Percentiles rank a stretch among this genome's conserved stretches.
phyloP scores from a whole-genome alignment of 2,888 invertebrate genomes.

The Myathropa florea region DNA sequence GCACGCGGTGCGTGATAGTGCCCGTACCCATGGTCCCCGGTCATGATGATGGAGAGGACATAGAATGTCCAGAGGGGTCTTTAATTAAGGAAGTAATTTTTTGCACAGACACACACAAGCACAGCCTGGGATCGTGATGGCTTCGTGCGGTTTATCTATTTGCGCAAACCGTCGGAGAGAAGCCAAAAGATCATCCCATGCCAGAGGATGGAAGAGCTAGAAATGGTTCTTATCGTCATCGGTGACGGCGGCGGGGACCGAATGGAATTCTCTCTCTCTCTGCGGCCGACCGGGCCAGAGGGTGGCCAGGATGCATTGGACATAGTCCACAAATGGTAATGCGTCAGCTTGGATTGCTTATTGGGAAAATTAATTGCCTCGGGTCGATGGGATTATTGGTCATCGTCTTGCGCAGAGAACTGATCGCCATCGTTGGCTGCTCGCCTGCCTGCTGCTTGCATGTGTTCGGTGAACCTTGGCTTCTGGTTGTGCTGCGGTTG shows the following conservation, averaged over 20 bases:
- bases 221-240: slow-evolving; percentile 60
- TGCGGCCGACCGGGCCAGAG: not conserved
- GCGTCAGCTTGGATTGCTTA: slow-evolving; percentile 70
- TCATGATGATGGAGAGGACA: slow-evolving; percentile 64
- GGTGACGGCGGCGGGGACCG: slow-evolving; percentile 6
- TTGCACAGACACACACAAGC: slow-evolving; percentile 11
- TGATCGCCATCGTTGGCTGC: slow-evolving; percentile 40
- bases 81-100: slow-evolving; percentile 71
- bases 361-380: slow-evolving; percentile 71
- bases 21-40: slow-evolving; percentile 37
- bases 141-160: slow-evolving; percentile 67
- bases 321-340: slow-evolving; percentile 71
- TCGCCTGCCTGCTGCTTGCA: not conserved
- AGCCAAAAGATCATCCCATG: slow-evolving; percentile 66
- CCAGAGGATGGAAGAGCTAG: slow-evolving; percentile 23
- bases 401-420: slow-evolving; percentile 35
- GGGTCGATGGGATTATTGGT: slow-evolving; percentile 69
- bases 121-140: slow-evolving; percentile 46
- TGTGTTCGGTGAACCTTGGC: slow-evolving; percentile 16
- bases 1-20: slow-evolving; percentile 49
- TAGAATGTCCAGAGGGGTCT: slow-evolving; percentile 65
- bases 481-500: not conserved
- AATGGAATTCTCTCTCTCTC: slow-evolving; percentile 34
- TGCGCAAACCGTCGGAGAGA: slow-evolving; percentile 58
- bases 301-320: slow-evolving; percentile 34